Conservation (phyloP, 2,113 vertebrate species). For the Burhinus bistriatus region DNA sequence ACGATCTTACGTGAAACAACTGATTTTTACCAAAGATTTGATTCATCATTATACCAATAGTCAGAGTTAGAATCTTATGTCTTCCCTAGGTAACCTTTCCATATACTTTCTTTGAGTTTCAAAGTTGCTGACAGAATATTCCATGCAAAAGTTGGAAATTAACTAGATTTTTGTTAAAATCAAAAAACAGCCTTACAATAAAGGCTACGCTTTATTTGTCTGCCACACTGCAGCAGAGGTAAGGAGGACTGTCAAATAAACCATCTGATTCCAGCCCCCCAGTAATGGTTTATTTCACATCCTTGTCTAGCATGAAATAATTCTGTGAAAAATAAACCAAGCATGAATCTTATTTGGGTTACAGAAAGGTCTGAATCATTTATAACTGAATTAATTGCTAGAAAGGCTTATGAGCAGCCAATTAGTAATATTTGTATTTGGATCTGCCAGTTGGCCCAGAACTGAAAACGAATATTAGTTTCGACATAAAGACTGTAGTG, state of each 20-base stretch:
- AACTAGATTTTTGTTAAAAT: background rate
- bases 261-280: background rate
- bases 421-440: slow-evolving; percentile 59
- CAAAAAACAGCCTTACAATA: background rate
- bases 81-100: background rate
- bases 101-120: background rate
- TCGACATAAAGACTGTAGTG: slow-evolving; percentile 8
- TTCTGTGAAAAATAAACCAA: slow-evolving; percentile 20
- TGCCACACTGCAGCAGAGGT: background rate
- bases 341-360: slow-evolving; percentile 40
- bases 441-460: slow-evolving; percentile 40
- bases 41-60: background rate
- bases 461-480: slow-evolving; percentile 28
- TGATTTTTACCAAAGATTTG: background rate
- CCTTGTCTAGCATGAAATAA: background rate
- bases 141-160: background rate
- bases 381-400: slow-evolving; percentile 56
- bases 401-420: slow-evolving; percentile 39
- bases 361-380: slow-evolving; percentile 51
- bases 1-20: background rate
- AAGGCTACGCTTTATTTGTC: background rate
- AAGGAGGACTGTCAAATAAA: background rate
- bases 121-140: background rate
- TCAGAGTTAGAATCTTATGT: background rate
- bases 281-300: background rate